These are phyloP conservation scores for Tachypleus tridentatus DNA, from an alignment of 1,140 invertebrate genomes.

Conservation along the genomic window DNA sequence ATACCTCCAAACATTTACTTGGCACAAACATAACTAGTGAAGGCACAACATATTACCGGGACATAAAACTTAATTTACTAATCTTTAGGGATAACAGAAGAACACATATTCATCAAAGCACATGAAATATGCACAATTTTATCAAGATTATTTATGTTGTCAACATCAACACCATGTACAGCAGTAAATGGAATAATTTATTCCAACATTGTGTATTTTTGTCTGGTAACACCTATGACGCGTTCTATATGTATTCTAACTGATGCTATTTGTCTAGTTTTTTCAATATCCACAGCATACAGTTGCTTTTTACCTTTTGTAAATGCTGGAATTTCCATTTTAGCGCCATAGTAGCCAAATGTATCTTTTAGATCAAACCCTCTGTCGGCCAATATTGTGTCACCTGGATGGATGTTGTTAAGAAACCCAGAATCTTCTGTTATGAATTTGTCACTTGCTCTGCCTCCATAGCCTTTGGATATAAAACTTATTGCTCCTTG, in stretches of 20 bases:
- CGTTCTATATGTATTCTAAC: neutral
- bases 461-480: slow-evolving; percentile 27
- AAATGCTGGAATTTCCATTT: neutral
- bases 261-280: neutral
- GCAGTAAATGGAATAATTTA: neutral
- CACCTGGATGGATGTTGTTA: slow-evolving; percentile 21
- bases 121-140: neutral
- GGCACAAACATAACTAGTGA: too few relatives aligned
- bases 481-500: slow-evolving; percentile 28
- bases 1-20: too few relatives aligned
- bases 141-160: neutral
- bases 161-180: neutral
- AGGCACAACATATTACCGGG: too few relatives aligned
- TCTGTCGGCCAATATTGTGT: slow-evolving; percentile 22
- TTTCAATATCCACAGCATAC: neutral
- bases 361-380: slow-evolving; percentile 20
- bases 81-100: neutral
- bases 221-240: neutral
- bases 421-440: slow-evolving; percentile 26
- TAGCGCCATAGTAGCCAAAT: neutral
- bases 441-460: slow-evolving; percentile 26
- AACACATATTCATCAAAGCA: neutral
- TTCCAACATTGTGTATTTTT: neutral
- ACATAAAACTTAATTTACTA: too few relatives aligned
- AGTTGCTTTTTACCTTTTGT: neutral